Evolutionary conservation across 2,888 invertebrate species (phyloP).

Genomic region (Monochamus alternatus): DNA sequence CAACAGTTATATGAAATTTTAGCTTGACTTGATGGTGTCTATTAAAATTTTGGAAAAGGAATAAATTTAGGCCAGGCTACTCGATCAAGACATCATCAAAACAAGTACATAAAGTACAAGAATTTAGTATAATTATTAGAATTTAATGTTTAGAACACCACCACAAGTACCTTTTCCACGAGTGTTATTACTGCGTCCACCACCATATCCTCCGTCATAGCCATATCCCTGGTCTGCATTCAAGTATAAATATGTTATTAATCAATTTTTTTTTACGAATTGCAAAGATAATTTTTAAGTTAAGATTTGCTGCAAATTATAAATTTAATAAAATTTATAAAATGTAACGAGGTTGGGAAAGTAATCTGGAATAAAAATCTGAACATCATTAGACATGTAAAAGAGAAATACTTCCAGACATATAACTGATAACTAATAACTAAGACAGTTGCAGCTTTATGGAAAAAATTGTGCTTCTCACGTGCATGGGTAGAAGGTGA

Average conservation of each 20-base stretch:
- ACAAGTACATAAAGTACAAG: conserved; percentile 35
- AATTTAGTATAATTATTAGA: conserved; percentile 35
- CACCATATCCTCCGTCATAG: conserved; percentile 90
- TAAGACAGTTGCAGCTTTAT: conserved; percentile 13
- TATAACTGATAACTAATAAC: neutral
- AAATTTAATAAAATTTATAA: neutral
- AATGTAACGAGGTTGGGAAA: conserved; percentile 11
- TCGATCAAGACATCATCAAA: conserved; percentile 41
- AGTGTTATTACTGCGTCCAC: conserved; percentile 90
- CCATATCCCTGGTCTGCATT: conserved; percentile 88
- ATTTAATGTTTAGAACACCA: conserved; percentile 46
- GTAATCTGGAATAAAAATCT: conserved; percentile 22
- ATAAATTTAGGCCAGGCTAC: neutral
- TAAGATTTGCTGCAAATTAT: conserved; percentile 3
- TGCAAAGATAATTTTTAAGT: neutral
- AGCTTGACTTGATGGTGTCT: conserved; percentile 44
- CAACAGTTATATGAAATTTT: conserved; percentile 29
- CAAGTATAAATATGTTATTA: conserved; percentile 70
- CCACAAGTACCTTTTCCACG: conserved; percentile 85
- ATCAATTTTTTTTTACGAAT: conserved; percentile 21
- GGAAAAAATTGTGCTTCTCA: conserved; percentile 18
- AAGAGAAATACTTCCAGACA: conserved; percentile 11
- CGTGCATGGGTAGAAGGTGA: conserved; percentile 40
- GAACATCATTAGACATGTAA: neutral
- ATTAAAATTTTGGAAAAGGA: conserved; percentile 27